Evolutionary conservation across 2,113 vertebrate genomes (phyloP).

Genomic region (Trogon surrucura): DNA sequence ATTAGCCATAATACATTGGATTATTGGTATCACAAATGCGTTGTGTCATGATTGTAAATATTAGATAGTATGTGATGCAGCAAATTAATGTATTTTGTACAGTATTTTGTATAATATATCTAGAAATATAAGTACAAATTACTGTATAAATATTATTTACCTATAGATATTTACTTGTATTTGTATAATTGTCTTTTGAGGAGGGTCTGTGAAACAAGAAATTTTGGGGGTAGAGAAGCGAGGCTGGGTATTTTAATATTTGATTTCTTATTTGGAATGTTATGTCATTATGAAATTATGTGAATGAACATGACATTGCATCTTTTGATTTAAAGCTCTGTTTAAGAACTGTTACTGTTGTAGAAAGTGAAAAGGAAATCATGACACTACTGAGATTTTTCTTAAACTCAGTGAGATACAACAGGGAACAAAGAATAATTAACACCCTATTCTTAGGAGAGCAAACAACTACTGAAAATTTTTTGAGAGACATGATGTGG

Average conservation of each 20-base stretch:
- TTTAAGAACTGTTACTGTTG: neutral
- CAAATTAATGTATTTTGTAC: neutral
- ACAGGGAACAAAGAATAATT: neutral
- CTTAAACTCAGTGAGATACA: neutral
- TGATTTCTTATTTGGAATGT: neutral
- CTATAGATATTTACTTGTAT: neutral
- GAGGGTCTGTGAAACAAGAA: neutral
- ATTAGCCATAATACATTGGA: neutral
- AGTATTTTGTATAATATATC: neutral
- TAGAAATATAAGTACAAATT: neutral
- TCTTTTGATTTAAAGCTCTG: neutral
- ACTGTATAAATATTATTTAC: neutral
- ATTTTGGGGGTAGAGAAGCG: neutral
- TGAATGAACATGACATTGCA: neutral
- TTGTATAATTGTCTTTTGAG: neutral
- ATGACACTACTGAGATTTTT: neutral
- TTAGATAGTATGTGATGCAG: neutral
- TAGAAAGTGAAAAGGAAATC: neutral
- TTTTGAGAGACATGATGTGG: neutral
- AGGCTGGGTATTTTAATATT: neutral
- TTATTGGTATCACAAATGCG: neutral
- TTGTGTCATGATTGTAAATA: neutral
- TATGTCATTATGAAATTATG: neutral
- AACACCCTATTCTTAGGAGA: fast-evolving
- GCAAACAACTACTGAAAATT: neutral